phyloP scores from a whole-genome alignment of 2,797 vertebrate genomes.

The Ispidina picta region DNA sequence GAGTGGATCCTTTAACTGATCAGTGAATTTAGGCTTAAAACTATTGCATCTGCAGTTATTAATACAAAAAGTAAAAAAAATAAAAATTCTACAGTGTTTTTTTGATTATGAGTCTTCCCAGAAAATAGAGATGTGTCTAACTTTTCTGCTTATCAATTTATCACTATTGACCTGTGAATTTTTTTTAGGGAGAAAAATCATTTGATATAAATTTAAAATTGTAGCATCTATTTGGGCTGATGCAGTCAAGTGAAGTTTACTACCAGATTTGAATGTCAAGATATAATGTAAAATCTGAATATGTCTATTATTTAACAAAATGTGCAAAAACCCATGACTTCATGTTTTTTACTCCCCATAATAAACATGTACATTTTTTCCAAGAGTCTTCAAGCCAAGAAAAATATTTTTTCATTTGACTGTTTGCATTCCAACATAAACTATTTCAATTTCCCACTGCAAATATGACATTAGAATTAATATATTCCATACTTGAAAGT shows the following conservation, averaged over 20 bases:
- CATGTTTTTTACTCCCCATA: slow-evolving; percentile 33
- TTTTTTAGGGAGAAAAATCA: slow-evolving; percentile 32
- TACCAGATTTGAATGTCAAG: slow-evolving; percentile 63
- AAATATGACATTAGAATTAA: neutral
- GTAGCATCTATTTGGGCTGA: slow-evolving; percentile 45
- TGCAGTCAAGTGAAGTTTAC: slow-evolving; percentile 57
- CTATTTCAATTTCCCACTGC: neutral
- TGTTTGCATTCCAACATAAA: neutral
- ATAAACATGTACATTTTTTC: slow-evolving; percentile 52
- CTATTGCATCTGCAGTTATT: slow-evolving; percentile 49
- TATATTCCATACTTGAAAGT: slow-evolving; percentile 22
- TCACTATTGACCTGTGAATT: neutral
- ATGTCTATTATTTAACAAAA: slow-evolving; percentile 35
- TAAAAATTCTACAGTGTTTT: slow-evolving; percentile 55
- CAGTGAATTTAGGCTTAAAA: slow-evolving; percentile 1
- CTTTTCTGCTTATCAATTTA: neutral
- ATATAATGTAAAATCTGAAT: slow-evolving; percentile 59
- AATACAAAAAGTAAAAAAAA: slow-evolving; percentile 54
- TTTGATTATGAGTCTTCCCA: slow-evolving; percentile 31
- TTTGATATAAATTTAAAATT: slow-evolving; percentile 41
- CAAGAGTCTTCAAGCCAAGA: slow-evolving; percentile 42
- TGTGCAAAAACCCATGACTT: slow-evolving; percentile 53
- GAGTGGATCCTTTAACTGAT: neutral
- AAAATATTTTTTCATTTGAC: neutral
- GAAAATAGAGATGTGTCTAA: neutral